These are phyloP conservation scores for Cyprinus carpio DNA, from an alignment of 2,113 vertebrate genomes.

Conservation along the genomic window DNA sequence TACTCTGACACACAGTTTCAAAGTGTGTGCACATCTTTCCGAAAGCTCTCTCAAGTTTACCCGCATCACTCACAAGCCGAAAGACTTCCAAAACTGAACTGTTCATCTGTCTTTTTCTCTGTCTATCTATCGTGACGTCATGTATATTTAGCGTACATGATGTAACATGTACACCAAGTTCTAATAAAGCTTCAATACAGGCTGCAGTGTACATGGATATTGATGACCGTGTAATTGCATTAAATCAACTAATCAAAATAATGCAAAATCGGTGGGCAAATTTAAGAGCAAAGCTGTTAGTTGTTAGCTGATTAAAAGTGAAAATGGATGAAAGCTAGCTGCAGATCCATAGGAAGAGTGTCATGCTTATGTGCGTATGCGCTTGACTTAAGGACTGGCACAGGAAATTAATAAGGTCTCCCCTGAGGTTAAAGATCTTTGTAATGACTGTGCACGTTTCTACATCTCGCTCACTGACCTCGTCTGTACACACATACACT, in stretches of 20 bases:
- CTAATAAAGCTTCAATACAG: not conserved
- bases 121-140: not conserved
- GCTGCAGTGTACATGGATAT: not conserved
- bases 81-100: not conserved
- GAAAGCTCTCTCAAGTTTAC: slow-evolving; percentile 13
- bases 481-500: slow-evolving; percentile 29
- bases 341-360: slow-evolving; percentile 10
- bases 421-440: slow-evolving; percentile 49
- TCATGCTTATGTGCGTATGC: not conserved
- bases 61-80: not conserved
- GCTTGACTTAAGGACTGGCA: slow-evolving; percentile 27
- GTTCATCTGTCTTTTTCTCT: not conserved
- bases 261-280: not conserved
- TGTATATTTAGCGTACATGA: not conserved
- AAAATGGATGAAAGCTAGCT: not conserved
- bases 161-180: not conserved
- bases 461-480: slow-evolving; percentile 48
- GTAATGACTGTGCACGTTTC: slow-evolving; percentile 46
- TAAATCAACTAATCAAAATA: not conserved
- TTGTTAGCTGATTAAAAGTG: not conserved
- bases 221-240: not conserved
- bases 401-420: slow-evolving; percentile 56
- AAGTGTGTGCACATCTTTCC: slow-evolving; percentile 41
- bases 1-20: slow-evolving; percentile 49
- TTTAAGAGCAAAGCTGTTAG: slow-evolving; percentile 15